These are phyloP conservation scores for Gracilinanus agilis DNA, from an alignment of 2,113 vertebrate species.

Conservation along the genomic window DNA sequence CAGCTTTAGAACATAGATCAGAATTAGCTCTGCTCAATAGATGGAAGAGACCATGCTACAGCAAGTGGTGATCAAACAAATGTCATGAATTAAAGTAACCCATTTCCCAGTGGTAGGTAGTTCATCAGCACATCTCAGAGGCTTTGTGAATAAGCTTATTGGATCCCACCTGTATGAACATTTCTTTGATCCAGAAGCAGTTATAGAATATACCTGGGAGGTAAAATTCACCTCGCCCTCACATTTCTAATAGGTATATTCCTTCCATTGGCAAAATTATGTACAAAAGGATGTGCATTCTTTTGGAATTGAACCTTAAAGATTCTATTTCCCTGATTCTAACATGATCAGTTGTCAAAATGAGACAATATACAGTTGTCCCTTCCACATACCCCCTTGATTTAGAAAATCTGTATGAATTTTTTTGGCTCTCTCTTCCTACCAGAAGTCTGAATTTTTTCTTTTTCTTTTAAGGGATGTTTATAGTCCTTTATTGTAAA, in stretches of 20 bases:
- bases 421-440: too few relatives aligned
- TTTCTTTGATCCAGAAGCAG: neutral
- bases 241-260: neutral
- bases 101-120: neutral
- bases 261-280: neutral
- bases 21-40: neutral
- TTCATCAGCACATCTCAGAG: neutral
- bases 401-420: too few relatives aligned
- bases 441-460: too few relatives aligned
- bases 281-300: neutral
- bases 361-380: neutral
- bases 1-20: neutral
- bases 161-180: neutral
- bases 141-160: neutral
- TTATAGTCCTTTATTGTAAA: too few relatives aligned
- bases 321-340: neutral
- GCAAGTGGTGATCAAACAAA: neutral
- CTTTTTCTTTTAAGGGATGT: too few relatives aligned
- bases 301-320: neutral
- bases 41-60: neutral
- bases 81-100: neutral
- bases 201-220: neutral
- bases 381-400: too few relatives aligned
- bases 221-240: neutral
- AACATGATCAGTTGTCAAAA: neutral